These are phyloP conservation scores for Philereme vetulata DNA, from an alignment of 2,888 invertebrate genomes.

Conservation along the genomic window DNA sequence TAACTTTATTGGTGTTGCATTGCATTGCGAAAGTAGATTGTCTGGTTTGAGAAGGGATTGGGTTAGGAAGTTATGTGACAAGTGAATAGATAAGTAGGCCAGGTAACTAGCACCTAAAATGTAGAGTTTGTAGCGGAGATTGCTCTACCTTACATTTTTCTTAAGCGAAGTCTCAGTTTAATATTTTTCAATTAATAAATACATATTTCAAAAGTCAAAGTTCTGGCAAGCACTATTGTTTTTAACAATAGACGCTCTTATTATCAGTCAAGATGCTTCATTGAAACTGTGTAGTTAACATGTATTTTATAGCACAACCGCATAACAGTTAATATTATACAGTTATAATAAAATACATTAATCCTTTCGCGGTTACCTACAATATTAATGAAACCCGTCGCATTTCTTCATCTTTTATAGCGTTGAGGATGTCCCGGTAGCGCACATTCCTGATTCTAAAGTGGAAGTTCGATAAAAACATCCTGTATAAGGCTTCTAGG, in stretches of 20 bases:
- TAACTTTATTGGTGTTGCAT: conserved; percentile 47
- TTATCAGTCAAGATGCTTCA: background rate
- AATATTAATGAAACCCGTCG: conserved; percentile 8
- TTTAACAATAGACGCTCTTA: background rate
- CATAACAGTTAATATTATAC: conserved; percentile 9
- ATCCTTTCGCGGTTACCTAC: conserved; percentile 3
- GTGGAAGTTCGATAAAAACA: conserved; percentile 28
- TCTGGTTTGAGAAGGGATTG: conserved; percentile 24
- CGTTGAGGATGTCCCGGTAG: conserved; percentile 24
- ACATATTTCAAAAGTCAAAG: too few relatives aligned
- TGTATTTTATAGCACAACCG: background rate
- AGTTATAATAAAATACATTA: conserved; percentile 10
- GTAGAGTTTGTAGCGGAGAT: background rate
- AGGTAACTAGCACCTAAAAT: background rate
- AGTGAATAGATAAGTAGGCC: conserved; percentile 3
- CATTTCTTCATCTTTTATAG: conserved; percentile 8
- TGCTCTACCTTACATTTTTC: background rate
- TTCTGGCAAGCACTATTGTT: too few relatives aligned
- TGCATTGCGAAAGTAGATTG: conserved; percentile 22
- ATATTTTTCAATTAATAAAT: background rate
- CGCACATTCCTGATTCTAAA: conserved; percentile 26
- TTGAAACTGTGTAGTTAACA: background rate
- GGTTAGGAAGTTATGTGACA: conserved; percentile 23
- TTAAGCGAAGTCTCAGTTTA: background rate
- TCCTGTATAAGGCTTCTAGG: conserved; percentile 30